These are phyloP conservation scores for Cherax destructor DNA, from an alignment of 1,140 invertebrate species.

Conservation along the genomic window DNA sequence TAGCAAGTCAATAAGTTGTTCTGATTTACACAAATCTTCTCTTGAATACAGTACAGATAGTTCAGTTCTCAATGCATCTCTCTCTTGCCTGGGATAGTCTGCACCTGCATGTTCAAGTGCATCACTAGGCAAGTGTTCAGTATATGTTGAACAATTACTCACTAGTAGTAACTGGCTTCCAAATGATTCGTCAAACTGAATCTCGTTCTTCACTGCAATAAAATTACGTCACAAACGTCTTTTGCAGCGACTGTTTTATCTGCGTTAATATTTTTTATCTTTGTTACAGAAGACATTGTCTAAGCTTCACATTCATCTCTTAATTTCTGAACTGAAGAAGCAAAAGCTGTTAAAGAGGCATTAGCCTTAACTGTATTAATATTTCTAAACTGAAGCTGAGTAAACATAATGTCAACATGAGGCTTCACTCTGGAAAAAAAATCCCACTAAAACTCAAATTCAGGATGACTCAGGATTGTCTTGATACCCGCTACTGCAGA, in stretches of 20 bases:
- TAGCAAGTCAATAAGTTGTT: conserved; percentile 39
- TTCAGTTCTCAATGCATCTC: conserved; percentile 61
- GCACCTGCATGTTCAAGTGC: conserved; percentile 44
- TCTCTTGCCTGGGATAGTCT: conserved; percentile 55
- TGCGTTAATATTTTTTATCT: not conserved
- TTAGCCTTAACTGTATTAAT: too few relatives aligned
- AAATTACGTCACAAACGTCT: not conserved
- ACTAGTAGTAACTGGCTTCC: conserved; percentile 55
- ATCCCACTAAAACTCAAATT: too few relatives aligned
- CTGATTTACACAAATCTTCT: conserved; percentile 54
- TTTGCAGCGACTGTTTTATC: not conserved
- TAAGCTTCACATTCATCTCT: conserved; percentile 39
- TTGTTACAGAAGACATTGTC: not conserved
- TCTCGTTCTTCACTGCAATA: conserved; percentile 34
- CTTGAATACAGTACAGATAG: too few relatives aligned
- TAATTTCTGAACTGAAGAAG: too few relatives aligned
- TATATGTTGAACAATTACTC: conserved; percentile 25
- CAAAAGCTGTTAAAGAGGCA: too few relatives aligned
- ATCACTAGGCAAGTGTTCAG: conserved; percentile 37
- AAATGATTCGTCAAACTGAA: conserved; percentile 58
- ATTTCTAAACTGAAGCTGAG: too few relatives aligned
- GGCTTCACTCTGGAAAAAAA: too few relatives aligned
- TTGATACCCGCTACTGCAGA: too few relatives aligned
- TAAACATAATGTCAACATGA: too few relatives aligned
- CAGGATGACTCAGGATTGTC: too few relatives aligned